Evolutionary conservation across 2,113 vertebrate genomes (phyloP).

Genomic region (Verasper variegatus): DNA sequence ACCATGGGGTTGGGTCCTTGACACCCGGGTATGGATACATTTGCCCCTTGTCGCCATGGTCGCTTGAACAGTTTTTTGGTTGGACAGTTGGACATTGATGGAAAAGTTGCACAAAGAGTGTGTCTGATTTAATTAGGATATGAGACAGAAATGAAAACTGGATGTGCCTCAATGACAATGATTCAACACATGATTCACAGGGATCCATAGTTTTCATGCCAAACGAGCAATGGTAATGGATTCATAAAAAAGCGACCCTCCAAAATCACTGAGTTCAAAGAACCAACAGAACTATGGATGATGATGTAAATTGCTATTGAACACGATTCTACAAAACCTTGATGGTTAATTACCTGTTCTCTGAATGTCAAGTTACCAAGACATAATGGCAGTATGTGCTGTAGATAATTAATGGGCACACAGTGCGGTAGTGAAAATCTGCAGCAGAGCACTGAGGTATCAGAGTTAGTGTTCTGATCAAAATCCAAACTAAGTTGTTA

Average conservation of each 20-base stretch:
- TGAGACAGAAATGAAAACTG: slow-evolving; percentile 40
- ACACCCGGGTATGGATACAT: slow-evolving; percentile 53
- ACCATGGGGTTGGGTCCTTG: slow-evolving; percentile 23
- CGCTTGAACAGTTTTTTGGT: slow-evolving; percentile 38
- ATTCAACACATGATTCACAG: slow-evolving; percentile 12
- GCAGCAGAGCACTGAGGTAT: slow-evolving; percentile 30
- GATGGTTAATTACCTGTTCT: neutral
- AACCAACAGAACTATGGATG: neutral
- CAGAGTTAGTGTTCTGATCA: slow-evolving; percentile 60
- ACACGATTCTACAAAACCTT: neutral
- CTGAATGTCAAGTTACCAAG: neutral
- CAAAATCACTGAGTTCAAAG: neutral
- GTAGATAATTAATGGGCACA: slow-evolving; percentile 7
- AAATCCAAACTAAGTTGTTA: slow-evolving; percentile 72
- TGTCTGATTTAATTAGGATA: slow-evolving; percentile 56
- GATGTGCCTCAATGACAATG: slow-evolving; percentile 32
- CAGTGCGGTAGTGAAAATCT: slow-evolving; percentile 12
- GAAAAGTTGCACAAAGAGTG: slow-evolving; percentile 20
- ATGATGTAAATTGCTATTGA: neutral
- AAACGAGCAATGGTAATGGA: slow-evolving; percentile 13
- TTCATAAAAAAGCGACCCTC: slow-evolving; percentile 9
- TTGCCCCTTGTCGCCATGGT: slow-evolving; percentile 42
- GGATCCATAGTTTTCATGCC: slow-evolving; percentile 22
- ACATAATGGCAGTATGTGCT: neutral
- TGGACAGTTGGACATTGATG: slow-evolving; percentile 35